Evolutionary conservation across 2,113 vertebrate genomes (phyloP).

Genomic region (Phoenicopterus ruber): DNA sequence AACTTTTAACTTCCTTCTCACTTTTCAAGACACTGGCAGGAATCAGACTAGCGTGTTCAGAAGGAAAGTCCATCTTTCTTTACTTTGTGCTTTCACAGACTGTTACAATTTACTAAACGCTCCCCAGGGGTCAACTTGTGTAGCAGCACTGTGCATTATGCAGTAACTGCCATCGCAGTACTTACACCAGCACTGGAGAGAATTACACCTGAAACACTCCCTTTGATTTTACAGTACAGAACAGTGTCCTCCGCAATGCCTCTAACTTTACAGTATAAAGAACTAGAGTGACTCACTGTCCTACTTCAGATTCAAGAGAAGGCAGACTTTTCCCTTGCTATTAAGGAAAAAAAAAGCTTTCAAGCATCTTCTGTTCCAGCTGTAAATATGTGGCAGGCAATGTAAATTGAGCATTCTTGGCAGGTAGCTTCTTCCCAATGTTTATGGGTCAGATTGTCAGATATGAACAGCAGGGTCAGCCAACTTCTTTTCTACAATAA

Average conservation of each 20-base stretch:
- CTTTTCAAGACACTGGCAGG: not conserved
- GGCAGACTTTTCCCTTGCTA: not conserved
- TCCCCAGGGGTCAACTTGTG: not conserved
- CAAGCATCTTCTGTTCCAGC: not conserved
- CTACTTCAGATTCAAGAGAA: constrained; percentile 6
- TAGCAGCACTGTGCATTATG: not conserved
- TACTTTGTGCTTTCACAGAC: not conserved
- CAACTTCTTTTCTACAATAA: not conserved
- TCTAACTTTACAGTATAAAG: not conserved
- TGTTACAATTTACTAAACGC: constrained; percentile 21
- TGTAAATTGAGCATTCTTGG: constrained; percentile 21
- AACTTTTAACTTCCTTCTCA: not conserved
- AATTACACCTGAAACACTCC: not conserved
- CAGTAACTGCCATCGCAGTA: not conserved
- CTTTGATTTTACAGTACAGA: constrained; percentile 19
- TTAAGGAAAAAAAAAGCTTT: not conserved
- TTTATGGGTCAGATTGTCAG: constrained; percentile 39
- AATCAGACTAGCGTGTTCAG: not conserved
- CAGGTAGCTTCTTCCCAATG: not conserved
- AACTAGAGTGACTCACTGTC: constrained; percentile 9
- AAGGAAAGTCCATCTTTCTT: not conserved
- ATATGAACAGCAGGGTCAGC: not conserved
- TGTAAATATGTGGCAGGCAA: not conserved
- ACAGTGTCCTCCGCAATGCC: not conserved
- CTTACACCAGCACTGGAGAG: not conserved